phyloP scores from a whole-genome alignment of 2,797 vertebrate species.

The Muscicapa striata region DNA sequence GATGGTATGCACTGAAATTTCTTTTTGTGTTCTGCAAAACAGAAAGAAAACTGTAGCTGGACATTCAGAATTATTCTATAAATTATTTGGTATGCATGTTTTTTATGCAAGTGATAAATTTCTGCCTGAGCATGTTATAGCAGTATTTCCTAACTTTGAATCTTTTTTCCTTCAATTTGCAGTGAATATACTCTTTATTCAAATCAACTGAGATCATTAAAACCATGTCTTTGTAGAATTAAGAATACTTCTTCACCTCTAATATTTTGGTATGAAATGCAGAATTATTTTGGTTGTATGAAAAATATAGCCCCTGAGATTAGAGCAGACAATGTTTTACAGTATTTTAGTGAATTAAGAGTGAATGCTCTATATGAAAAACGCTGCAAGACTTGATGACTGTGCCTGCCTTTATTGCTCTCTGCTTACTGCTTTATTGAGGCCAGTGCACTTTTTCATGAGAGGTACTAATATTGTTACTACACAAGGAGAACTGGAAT shows the following conservation, averaged over 20 bases:
- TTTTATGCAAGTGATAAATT: not conserved
- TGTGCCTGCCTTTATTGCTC: not conserved
- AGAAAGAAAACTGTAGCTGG: not conserved
- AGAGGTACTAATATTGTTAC: not conserved
- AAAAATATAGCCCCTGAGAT: not conserved
- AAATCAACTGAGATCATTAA: not conserved
- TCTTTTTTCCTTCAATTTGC: not conserved
- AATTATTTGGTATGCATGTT: not conserved
- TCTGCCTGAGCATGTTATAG: not conserved
- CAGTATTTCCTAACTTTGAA: not conserved
- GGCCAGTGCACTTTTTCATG: not conserved
- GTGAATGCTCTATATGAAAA: not conserved
- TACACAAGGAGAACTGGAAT: not conserved
- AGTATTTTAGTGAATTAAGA: not conserved
- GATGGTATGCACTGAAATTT: slow-evolving; percentile 83
- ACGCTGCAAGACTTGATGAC: not conserved
- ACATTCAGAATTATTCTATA: not conserved
- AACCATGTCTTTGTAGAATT: not conserved
- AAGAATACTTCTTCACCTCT: not conserved
- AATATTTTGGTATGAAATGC: not conserved
- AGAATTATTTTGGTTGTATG: not conserved
- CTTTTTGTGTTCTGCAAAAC: not conserved
- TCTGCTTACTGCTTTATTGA: not conserved
- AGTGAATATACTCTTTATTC: not conserved
- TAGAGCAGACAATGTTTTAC: not conserved